Evolutionary conservation across 1,140 invertebrate species (phyloP).

Genomic region (Rhopalosiphum maidis): DNA sequence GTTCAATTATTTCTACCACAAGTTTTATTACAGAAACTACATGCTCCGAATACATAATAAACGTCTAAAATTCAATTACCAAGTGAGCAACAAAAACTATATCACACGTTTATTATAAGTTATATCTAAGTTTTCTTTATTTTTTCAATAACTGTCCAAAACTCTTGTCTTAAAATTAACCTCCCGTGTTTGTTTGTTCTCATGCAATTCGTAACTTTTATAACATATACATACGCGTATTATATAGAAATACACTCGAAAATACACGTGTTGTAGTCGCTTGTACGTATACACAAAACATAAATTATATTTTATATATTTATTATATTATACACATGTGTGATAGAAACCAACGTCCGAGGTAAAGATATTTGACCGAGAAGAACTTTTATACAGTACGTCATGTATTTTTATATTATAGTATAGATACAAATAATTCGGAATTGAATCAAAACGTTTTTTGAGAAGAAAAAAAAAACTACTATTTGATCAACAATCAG

Average conservation of each 20-base stretch:
- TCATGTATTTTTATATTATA: neutral
- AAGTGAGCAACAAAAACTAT: constrained; percentile 28
- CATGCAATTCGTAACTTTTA: neutral
- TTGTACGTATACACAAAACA: neutral
- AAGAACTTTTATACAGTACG: neutral
- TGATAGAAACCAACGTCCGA: neutral
- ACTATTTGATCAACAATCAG: neutral
- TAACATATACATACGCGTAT: neutral
- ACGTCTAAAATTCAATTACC: constrained; percentile 37
- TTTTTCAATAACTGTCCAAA: constrained; percentile 28
- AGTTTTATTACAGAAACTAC: neutral
- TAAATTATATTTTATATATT: neutral
- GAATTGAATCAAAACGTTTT: neutral
- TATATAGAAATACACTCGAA: neutral
- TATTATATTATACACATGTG: neutral
- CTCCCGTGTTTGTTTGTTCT: neutral
- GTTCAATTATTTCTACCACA: neutral
- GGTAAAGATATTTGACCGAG: neutral
- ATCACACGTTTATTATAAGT: constrained; percentile 28
- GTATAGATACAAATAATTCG: neutral
- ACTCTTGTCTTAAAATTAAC: constrained; percentile 33
- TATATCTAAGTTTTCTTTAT: constrained; percentile 21
- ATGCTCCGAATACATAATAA: constrained; percentile 36
- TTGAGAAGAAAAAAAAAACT: neutral
- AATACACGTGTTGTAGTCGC: neutral